Base-by-base conservation (phyloP, 2,113 vertebrate genomes). In the Osmerus eperlanus region DNA sequence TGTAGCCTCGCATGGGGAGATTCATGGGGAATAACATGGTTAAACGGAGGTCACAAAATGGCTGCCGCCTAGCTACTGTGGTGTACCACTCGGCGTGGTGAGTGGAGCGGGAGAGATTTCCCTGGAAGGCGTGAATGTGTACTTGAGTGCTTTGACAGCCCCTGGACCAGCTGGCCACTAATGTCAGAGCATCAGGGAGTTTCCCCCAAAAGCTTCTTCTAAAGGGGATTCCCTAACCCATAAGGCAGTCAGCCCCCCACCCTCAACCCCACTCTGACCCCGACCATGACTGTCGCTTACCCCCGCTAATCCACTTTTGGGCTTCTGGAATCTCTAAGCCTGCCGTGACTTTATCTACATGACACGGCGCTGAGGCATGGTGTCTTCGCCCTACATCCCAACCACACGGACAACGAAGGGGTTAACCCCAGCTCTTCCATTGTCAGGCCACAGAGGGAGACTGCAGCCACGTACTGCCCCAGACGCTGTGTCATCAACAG, bases 361-460 rank as follows among this genome's bases (percentile, higher is more conserved):
- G 41, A 47, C 41, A 47, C 9, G 41, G 9, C 7, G 41, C 41
- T 47, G 41, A 47, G 41, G 41, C 9, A 2, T 11, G 41, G 41
- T 47, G 41, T 11, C 4, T 47, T 47, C 9, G 9, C 9, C 41
- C 41, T 47, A 47, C 41, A 2, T 47, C 41, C 7, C 41, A 47
- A 8, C 41, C 41, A 11, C 36, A 41, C 36, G 36, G 32, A 5
- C 5, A 32, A 67, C 16, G 67, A 14, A 28, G 21, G 15, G 60
- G 66, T 70, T 77, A 70, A 79, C 79, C 73, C 23, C 54, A 47
- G 7, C 41, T 76, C 73, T 82, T 83, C 66, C 73, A 82, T 59
- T 52, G 74, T 80, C 69, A 80, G 74, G 68, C 69, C 54, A 12
- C 23, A 60, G 72, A 80, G 75, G 61, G 71, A 73, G 70, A 78